These are phyloP conservation scores for Bombus affinis DNA, from an alignment of 1,140 invertebrate genomes.

Conservation along the genomic window DNA sequence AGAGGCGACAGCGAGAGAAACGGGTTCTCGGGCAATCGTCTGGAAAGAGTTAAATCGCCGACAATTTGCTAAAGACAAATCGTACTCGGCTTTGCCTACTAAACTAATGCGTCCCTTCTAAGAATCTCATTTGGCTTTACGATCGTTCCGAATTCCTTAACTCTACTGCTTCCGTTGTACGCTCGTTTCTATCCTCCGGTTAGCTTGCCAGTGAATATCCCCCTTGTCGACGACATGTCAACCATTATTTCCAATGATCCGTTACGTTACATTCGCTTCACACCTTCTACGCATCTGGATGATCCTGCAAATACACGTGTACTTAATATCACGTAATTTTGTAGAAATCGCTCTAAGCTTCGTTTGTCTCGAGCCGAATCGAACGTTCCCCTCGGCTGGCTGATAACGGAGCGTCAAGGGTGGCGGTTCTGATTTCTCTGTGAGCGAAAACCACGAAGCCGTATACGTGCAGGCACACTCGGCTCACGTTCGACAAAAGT, in stretches of 20 bases:
- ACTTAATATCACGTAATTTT: not conserved
- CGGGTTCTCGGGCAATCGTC: not conserved
- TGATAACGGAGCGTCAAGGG: not conserved
- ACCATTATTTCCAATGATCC: slow-evolving; percentile 35
- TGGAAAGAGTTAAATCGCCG: not conserved
- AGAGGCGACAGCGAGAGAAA: not conserved
- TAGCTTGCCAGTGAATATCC: not conserved
- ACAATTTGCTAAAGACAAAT: not conserved
- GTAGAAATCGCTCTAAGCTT: not conserved
- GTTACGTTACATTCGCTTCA: slow-evolving; percentile 29
- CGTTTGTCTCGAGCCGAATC: not conserved
- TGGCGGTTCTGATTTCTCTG: not conserved
- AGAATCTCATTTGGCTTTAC: slow-evolving; percentile 38
- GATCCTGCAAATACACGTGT: not conserved
- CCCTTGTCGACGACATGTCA: not conserved
- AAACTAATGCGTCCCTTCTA: slow-evolving; percentile 22
- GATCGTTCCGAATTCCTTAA: not conserved
- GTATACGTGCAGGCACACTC: not conserved
- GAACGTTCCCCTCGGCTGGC: not conserved
- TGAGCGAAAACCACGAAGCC: slow-evolving; percentile 14
- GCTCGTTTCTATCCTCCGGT: not conserved
- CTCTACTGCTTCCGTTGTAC: not conserved
- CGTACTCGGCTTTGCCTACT: not conserved
- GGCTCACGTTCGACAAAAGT: too few relatives aligned
- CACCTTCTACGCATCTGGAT: not conserved